A percentile compares a stretch with the other conserved stretches of the same genome.
Conservation (phyloP, 2,888 invertebrate genomes). For the Troilus luridus region DNA sequence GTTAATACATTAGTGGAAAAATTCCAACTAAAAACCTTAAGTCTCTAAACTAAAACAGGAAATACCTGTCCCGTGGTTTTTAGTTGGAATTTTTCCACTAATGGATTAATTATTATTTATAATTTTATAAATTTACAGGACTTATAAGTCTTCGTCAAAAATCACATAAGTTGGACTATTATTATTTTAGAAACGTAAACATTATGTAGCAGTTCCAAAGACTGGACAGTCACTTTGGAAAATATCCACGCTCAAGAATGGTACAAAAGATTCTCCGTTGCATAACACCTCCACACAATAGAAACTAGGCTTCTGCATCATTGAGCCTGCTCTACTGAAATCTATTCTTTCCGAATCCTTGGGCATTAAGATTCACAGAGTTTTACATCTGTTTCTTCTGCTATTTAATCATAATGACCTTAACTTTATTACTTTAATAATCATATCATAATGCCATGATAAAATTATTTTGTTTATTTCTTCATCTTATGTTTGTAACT, state of each 20-base stretch:
- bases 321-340: not conserved
- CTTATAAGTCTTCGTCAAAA: not conserved
- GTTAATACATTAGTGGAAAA: too few species aligned
- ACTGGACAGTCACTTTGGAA: not conserved
- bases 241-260: not conserved
- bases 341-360: not conserved
- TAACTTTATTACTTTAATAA: too few species aligned
- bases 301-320: slow-evolving; percentile 33
- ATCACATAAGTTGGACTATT: not conserved
- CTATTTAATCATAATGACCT: not conserved
- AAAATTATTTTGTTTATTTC: too few species aligned
- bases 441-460: too few species aligned
- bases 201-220: not conserved
- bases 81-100: too few species aligned
- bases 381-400: not conserved
- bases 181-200: not conserved
- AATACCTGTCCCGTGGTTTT: too few species aligned
- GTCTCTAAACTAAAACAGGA: too few species aligned
- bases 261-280: not conserved
- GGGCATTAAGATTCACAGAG: not conserved
- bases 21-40: too few species aligned
- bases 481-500: too few species aligned
- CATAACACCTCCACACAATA: not conserved
- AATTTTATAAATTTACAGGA: too few species aligned
- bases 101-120: too few species aligned